Evolutionary conservation across 2,888 invertebrate species (phyloP).

Genomic region (Hypselothyrea guttata): DNA sequence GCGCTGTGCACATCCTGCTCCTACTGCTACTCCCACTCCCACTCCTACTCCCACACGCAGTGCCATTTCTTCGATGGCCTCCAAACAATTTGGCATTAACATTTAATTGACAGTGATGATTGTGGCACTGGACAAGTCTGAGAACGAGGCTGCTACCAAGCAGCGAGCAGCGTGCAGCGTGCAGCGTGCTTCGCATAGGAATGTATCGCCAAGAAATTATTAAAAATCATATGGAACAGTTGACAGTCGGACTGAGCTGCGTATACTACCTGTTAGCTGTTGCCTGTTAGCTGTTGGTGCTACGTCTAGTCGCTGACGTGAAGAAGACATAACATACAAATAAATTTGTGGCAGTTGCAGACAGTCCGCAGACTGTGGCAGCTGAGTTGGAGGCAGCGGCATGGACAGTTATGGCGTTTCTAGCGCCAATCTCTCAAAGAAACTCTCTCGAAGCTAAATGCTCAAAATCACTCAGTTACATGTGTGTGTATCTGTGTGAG

Average conservation of each 20-base stretch:
- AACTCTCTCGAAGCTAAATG: slow-evolving; percentile 39
- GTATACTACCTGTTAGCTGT: slow-evolving; percentile 17
- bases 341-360: slow-evolving; percentile 74
- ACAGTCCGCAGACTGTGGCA: slow-evolving; percentile 52
- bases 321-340: slow-evolving; percentile 75
- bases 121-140: slow-evolving; percentile 61
- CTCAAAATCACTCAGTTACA: slow-evolving; percentile 36
- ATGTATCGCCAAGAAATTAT: slow-evolving; percentile 51
- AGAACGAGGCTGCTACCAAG: slow-evolving; percentile 49
- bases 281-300: not conserved
- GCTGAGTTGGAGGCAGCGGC: not conserved
- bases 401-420: slow-evolving; percentile 48
- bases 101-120: slow-evolving; percentile 78
- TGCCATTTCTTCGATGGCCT: slow-evolving; percentile 35
- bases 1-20: too few species aligned
- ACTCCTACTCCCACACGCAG: slow-evolving; percentile 59
- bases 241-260: slow-evolving; percentile 49
- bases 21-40: slow-evolving; percentile 46
- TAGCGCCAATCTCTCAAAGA: slow-evolving; percentile 59
- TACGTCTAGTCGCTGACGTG: slow-evolving; percentile 57
- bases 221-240: slow-evolving; percentile 68
- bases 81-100: slow-evolving; percentile 65
- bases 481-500: not conserved
- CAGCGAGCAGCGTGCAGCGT: too few species aligned
- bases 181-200: slow-evolving; percentile 53